These are phyloP conservation scores for Pseudocheirus occidentalis DNA, from an alignment of 2,797 vertebrate genomes.

Conservation along the genomic window DNA sequence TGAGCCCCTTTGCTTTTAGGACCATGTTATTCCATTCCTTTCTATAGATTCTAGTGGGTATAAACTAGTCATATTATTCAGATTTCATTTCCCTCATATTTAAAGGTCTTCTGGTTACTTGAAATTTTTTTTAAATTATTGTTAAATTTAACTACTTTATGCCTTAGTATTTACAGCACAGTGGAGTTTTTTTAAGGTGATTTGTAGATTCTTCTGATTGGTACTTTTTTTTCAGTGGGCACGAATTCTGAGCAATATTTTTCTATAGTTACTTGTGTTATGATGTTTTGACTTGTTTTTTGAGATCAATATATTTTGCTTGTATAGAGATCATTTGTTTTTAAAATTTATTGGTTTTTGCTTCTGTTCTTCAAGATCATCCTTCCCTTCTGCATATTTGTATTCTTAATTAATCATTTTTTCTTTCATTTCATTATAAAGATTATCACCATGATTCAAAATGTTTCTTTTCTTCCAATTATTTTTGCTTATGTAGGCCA, in stretches of 20 bases:
- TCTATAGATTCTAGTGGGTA: not conserved
- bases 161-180: not conserved
- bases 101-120: not conserved
- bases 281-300: not conserved
- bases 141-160: not conserved
- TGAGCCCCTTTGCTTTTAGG: not conserved
- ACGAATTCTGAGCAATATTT: not conserved
- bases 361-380: not conserved
- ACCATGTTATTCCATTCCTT: not conserved
- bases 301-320: not conserved
- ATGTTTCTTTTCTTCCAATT: not conserved
- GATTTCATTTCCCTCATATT: not conserved
- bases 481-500: not conserved
- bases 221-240: not conserved
- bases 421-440: not conserved
- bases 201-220: not conserved
- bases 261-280: not conserved
- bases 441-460: not conserved
- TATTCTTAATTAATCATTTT: not conserved
- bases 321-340: not conserved
- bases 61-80: not conserved
- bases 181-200: not conserved
- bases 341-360: not conserved
- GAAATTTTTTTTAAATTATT: not conserved
- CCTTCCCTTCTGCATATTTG: not conserved